Conservation (phyloP, 1,140 invertebrate genomes). For the Panagrolaimus sp. region DNA sequence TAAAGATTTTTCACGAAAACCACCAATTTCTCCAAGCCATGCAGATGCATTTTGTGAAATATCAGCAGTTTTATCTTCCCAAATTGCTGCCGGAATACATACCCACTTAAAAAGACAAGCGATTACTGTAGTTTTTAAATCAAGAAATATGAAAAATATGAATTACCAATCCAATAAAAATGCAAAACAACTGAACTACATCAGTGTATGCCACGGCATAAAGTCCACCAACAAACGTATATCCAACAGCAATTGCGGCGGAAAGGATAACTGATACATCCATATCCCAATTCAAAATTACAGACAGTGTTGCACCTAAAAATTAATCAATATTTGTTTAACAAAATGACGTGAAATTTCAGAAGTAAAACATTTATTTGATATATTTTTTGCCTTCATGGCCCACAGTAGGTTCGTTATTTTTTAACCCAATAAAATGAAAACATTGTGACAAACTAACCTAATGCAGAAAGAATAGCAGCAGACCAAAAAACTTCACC, state of each 20-base stretch:
- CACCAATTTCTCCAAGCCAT: conserved; percentile 78
- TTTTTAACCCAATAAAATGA: too few species aligned
- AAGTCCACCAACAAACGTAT: conserved; percentile 91
- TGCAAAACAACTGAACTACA: conserved; percentile 95
- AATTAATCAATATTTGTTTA: conserved; percentile 6
- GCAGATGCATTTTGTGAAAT: conserved; percentile 62
- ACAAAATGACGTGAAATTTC: background rate
- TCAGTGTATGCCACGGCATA: conserved; percentile 98
- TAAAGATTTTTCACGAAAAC: conserved; percentile 69
- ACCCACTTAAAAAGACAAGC: conserved; percentile 70
- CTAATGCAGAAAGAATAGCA: conserved; percentile 86
- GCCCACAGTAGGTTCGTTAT: too few species aligned
- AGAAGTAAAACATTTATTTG: conserved; percentile 21
- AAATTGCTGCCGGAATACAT: conserved; percentile 91
- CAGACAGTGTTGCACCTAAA: conserved; percentile 80
- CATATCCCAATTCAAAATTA: conserved; percentile 92
- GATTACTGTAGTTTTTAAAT: conserved; percentile 2
- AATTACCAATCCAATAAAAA: conserved; percentile 84
- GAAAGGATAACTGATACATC: conserved; percentile 82
- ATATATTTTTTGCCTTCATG: too few species aligned
- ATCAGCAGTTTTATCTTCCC: conserved; percentile 71
- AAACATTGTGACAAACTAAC: conserved; percentile 61
- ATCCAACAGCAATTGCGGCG: conserved; percentile 88
- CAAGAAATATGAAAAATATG: background rate
- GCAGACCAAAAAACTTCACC: conserved; percentile 97